These are phyloP conservation scores for Sylvilagus floridanus DNA, from an alignment of 2,797 vertebrate species.

Conservation along the genomic window DNA sequence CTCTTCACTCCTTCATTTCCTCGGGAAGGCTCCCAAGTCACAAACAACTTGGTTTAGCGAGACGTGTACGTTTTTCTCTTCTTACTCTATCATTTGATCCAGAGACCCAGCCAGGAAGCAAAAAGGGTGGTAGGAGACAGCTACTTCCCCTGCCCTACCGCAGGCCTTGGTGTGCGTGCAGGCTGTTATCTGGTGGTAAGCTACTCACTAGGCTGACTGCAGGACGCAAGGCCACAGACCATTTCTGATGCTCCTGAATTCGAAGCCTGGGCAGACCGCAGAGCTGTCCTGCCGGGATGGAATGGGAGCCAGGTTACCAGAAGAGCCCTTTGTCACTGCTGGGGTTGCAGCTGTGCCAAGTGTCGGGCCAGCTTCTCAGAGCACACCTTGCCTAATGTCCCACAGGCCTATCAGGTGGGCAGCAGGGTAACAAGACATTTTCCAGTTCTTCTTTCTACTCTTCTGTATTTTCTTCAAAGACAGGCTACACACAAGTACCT, in stretches of 20 bases:
- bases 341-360: background rate
- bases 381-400: background rate
- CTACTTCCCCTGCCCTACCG: background rate
- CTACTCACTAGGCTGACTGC: background rate
- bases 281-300: background rate
- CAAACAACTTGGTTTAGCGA: background rate
- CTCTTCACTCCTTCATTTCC: background rate
- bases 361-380: background rate
- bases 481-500: conserved; percentile 34
- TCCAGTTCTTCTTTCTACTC: background rate
- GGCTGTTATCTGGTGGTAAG: background rate
- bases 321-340: background rate
- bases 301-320: background rate
- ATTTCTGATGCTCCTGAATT: background rate
- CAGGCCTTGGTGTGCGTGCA: background rate
- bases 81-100: background rate
- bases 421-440: background rate
- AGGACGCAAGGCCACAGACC: background rate
- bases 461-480: conserved; percentile 10
- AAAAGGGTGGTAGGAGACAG: background rate
- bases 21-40: background rate
- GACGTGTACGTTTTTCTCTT: background rate
- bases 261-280: conserved; percentile 5
- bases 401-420: background rate
- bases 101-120: background rate